phyloP scores from a whole-genome alignment of 2,113 vertebrate genomes.

The Myiagra hebetior region DNA sequence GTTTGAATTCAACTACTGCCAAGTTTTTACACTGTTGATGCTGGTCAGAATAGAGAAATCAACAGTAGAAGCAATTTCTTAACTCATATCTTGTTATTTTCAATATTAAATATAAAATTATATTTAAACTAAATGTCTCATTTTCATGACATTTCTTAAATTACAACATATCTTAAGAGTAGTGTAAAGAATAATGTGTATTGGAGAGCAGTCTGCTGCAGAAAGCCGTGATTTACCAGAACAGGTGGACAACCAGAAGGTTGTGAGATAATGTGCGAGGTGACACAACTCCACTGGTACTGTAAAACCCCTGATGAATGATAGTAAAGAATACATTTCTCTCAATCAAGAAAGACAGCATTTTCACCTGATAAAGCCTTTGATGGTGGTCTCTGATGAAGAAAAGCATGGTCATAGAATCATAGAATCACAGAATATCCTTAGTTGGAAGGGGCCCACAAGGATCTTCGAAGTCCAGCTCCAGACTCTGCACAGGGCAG shows the following conservation, averaged over 20 bases:
- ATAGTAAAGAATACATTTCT: background rate
- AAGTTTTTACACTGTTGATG: background rate
- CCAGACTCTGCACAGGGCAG: background rate
- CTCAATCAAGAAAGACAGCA: background rate
- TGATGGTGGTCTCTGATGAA: background rate
- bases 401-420: background rate
- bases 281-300: background rate
- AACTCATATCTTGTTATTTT: background rate
- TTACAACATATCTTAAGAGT: background rate
- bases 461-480: background rate
- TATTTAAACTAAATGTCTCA: background rate
- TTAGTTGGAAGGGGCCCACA: background rate
- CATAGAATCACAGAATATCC: background rate
- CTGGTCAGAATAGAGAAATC: background rate
- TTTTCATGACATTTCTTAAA: background rate
- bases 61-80: background rate
- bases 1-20: background rate
- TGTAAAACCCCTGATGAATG: background rate
- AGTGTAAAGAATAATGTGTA: background rate
- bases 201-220: background rate
- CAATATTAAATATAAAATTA: background rate
- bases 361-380: background rate
- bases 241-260: background rate
- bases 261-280: background rate
- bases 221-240: background rate